Base-by-base conservation (phyloP, 2,113 vertebrate genomes). In the Ornithorhynchus anatinus region DNA sequence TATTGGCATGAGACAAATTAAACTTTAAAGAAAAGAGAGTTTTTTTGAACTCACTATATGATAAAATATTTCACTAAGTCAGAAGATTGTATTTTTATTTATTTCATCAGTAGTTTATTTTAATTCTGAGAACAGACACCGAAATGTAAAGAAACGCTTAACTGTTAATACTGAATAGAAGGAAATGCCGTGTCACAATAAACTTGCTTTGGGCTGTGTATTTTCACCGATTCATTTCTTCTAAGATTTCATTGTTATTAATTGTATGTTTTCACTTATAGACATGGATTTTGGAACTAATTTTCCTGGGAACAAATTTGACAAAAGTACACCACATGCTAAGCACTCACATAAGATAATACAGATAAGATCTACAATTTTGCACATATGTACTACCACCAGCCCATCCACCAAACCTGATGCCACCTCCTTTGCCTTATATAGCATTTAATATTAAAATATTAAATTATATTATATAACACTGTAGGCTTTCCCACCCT, bases 91-190 rank as follows among this genome's bases (percentile, higher is more conserved):
- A 80, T 23, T 48, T 76, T 7, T 54, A 10, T 29, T 14, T 22
- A 74, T 63, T 56, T 32, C 27, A 50, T 39, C 53, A 43, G 19
- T 7, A 39, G 7, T 20, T 61, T 61, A 13, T n/a, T 80, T 39
- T 69, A 60, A 59, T 76, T 82, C 54, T 20, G 60, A 20, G 78
- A 75, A 71, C 6, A 84, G 33, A 57, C 35, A 51, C 23, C 33
- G 13, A 58, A 77, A 69, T 75, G 37, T 11, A 61, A 12, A 33
- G 13, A n/a, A 23, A 4, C 6, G 40, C 23, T 10, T 38, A 51
- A 52, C 5, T 0, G 82, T 68, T 32, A 44, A 16, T 35, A 76
- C 72, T 8, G n/a, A 71, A 71, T 13, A n/a, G 22, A 59, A 80
- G 40, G 51, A 10, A 75, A 70, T 36, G 38, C 15, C 22, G 39